Percentiles rank a stretch among this genome's conserved stretches.
phyloP scores from a whole-genome alignment of 2,113 vertebrate genomes.

The Progne subis region DNA sequence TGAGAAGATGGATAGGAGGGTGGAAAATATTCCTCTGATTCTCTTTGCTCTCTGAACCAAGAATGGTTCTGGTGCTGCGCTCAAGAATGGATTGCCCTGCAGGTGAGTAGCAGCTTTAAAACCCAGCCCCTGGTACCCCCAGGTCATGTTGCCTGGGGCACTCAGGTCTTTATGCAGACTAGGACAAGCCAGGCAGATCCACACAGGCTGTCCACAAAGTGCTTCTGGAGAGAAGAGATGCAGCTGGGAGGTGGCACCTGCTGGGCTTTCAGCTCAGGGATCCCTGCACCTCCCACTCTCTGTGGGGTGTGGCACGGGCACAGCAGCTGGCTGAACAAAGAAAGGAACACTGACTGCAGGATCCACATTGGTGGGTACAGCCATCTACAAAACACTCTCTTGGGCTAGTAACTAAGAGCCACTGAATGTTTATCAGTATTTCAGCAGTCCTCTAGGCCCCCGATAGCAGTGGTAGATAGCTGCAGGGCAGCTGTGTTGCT shows the following conservation, averaged over 20 bases:
- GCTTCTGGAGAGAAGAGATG: neutral
- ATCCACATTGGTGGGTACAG: neutral
- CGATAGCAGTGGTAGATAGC: neutral
- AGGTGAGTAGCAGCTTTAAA: neutral
- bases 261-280: neutral
- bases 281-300: neutral
- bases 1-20: neutral
- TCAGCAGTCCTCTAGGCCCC: neutral
- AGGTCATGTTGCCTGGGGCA: neutral
- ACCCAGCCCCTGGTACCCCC: rapidly evolving
- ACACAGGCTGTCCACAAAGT: neutral
- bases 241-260: neutral
- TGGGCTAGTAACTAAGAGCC: neutral
- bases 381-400: neutral
- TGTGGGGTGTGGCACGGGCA: rapidly evolving
- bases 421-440: neutral
- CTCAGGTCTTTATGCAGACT: neutral
- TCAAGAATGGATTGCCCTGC: neutral
- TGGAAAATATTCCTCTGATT: neutral
- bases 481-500: neutral
- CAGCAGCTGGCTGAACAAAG: neutral
- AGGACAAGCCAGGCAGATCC: neutral
- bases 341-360: neutral
- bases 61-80: neutral
- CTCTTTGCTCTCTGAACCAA: neutral